Evolutionary conservation across 1,140 invertebrate species (phyloP).

Genomic region (Archivesica marissinica): DNA sequence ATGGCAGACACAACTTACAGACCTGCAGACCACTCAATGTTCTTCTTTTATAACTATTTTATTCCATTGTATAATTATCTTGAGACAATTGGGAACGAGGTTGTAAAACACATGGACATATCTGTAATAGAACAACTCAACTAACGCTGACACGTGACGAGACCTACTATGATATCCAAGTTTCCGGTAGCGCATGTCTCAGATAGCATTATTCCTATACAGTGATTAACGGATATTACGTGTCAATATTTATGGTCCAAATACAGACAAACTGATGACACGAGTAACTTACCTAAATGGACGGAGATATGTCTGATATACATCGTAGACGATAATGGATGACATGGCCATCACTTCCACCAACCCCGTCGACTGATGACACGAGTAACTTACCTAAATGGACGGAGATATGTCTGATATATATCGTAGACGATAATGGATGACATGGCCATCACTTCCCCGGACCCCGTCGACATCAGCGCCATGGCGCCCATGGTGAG

Average conservation of each 20-base stretch:
- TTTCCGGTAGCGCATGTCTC: no score
- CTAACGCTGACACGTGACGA: no score
- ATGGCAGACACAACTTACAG: background rate
- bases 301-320: conserved; percentile 82
- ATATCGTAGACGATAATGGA: conserved; percentile 85
- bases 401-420: conserved; percentile 82
- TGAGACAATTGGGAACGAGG: no score
- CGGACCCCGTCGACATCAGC: conserved; percentile 82
- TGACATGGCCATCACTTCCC: conserved; percentile 84
- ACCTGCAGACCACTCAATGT: background rate
- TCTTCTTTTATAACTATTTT: conserved; percentile 10
- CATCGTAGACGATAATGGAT: conserved; percentile 84
- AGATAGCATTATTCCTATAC: no score
- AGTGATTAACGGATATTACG: no score
- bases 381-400: conserved; percentile 74
- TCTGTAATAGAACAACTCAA: conserved; percentile 4
- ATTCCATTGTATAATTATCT: background rate
- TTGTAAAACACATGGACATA: conserved; percentile 2
- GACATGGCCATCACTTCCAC: no score
- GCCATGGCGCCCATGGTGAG: conserved; percentile 83
- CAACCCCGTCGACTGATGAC: background rate
- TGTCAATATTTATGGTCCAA: no score
- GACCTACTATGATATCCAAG: no score
- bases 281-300: conserved; percentile 74
- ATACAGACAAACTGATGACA: no score